Base-by-base conservation (phyloP, 2,113 vertebrate genomes). In the Acrocephalus kingi region DNA sequence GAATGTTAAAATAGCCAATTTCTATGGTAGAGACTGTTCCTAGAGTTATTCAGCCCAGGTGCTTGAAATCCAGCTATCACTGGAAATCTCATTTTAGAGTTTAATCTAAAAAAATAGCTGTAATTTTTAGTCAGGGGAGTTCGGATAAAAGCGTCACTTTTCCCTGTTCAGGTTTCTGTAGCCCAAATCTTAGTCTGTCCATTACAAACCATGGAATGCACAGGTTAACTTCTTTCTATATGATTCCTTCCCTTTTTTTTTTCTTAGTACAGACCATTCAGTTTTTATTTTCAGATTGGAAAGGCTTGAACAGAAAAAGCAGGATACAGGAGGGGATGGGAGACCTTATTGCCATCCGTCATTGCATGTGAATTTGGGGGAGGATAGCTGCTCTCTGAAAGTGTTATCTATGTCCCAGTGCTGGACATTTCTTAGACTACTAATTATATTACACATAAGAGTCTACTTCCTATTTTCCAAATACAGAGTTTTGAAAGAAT, bases 41-140 rank as follows among this genome's bases (percentile, higher is more conserved):
- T 18, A 45, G 37, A 52, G 2, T 83, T 91, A 86, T 68, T 68
- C 56, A 89, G n/a, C 21, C 20, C 68, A 89, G 61, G 54, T 81
- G 37, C 73, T 68, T 84, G 48, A 94, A 88, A 94, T 86, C 33
- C 59, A 88, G 15, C 30, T 92, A 6, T 77, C 56, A 67, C 67
- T 94, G 90, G 64, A 80, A 96, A 90, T 92, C 51, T 74, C 48
- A 64, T 92, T 94, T 88, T 83, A 56, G 24, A 68, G 24, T 64
- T 55, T 46, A 77, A 49, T 66, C 43, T 61, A 41, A 75, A 87
- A 84, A 33, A 64, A 15, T 22, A 72, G 8, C 35, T 83, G 33
- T 37, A 63, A 72, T 74, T 93, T 93, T 54, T n/a, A 68, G 35
- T 72, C 7, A 48, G 8, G 5, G 5, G 11, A 91, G 14, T 67